Evolutionary conservation across 2,888 invertebrate genomes (phyloP).

Genomic region (Brachypalpus laphriformis): DNA sequence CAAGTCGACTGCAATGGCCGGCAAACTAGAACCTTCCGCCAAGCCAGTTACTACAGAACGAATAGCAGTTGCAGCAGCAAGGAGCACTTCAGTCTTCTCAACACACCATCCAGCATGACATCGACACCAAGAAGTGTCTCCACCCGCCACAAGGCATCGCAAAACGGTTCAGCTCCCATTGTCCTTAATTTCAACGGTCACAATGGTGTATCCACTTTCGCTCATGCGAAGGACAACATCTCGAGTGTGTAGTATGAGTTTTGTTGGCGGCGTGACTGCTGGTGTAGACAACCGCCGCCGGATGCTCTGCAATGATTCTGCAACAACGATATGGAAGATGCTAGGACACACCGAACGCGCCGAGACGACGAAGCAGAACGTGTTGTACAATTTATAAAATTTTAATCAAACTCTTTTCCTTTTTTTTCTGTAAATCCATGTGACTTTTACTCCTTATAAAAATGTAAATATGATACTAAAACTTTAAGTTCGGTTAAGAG

Average conservation of each 20-base stretch:
- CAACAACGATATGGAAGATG: slow-evolving; percentile 26
- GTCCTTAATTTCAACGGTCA: slow-evolving; percentile 44
- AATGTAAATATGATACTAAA: slow-evolving; percentile 19
- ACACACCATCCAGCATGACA: slow-evolving; percentile 48
- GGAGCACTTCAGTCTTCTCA: slow-evolving; percentile 79
- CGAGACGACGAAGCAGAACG: background rate
- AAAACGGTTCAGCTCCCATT: slow-evolving; percentile 37
- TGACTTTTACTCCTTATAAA: background rate
- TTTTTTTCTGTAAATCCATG: background rate
- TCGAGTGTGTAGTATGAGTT: slow-evolving; percentile 75
- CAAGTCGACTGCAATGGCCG: slow-evolving; percentile 80
- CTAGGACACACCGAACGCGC: slow-evolving; percentile 19
- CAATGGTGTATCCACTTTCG: slow-evolving; percentile 52
- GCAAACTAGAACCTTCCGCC: slow-evolving; percentile 79
- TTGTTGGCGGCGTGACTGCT: slow-evolving; percentile 68
- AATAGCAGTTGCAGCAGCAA: slow-evolving; percentile 76
- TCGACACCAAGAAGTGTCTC: slow-evolving; percentile 42
- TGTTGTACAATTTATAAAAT: slow-evolving; percentile 15
- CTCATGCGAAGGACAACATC: slow-evolving; percentile 59
- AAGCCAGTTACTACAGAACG: slow-evolving; percentile 80
- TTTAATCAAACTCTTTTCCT: background rate
- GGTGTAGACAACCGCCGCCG: slow-evolving; percentile 64
- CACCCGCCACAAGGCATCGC: slow-evolving; percentile 32
- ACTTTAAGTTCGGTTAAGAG: slow-evolving; percentile 14
- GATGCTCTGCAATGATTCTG: slow-evolving; percentile 45